Base-by-base conservation (phyloP, 2,888 invertebrate genomes). In the Metacarcinus magister region DNA sequence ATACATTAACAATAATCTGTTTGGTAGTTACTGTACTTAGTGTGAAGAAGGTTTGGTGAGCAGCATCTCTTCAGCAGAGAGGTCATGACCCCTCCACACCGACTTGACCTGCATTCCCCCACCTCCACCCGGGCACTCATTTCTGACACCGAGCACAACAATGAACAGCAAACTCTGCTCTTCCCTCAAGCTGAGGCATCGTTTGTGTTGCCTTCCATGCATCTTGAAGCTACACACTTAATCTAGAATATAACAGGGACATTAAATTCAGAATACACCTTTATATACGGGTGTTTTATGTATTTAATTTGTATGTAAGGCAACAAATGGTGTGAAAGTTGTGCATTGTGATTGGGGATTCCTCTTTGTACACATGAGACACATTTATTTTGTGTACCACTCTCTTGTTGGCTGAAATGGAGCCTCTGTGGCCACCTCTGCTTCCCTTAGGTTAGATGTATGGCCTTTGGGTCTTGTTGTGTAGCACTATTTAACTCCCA, bases 61-160 rank as follows among this genome's bases (percentile, higher is more conserved):
- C 87, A 87, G 87, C 87, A 87, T 39, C 87, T n/a, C 87, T 87
- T 13, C 87, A 87, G 39, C 87, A 87, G 16, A 87, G 10, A 10
- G 87, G 87, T 13, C 4, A 13, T 39, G 87, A 39, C 13, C 87
- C 19, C 2, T 39, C 13, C 87, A 87, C 87, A 39, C 87, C 39
- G 87, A 87, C 87, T n/a, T 39, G 39, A 87, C 16, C 87, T 87
- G 87, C 87, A 87, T 39, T 39, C 87, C 87, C 32, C 28, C 87
- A 32, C 87, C 39, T 28, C 28, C 75, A 75, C 87, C 87, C 10
- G 87, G 39, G 39, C 87, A 87, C 87, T 87, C 87, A 87, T 87
- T 87, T 87, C 87, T 87, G 87, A 87, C 87, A 87, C 39, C 87
- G 8, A 87, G 87, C 39, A 87, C 87, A 87, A n/a, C 16, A 87